phyloP scores from a whole-genome alignment of 2,797 vertebrate species.

The Carduelis carduelis region DNA sequence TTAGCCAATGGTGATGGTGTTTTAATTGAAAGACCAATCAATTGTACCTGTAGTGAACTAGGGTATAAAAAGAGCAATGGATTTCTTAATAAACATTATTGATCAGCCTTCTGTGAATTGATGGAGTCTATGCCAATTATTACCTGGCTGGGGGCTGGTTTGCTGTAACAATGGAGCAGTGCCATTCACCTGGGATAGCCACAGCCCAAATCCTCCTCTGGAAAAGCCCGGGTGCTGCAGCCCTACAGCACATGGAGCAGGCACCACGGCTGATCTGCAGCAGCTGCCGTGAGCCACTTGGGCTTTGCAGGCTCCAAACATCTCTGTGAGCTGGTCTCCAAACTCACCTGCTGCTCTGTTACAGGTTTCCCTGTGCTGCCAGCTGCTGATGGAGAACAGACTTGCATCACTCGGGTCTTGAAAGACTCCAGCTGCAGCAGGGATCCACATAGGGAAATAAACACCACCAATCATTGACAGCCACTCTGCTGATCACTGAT shows the following conservation, averaged over 20 bases:
- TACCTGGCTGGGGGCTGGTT: neutral
- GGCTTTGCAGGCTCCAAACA: neutral
- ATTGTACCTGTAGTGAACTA: neutral
- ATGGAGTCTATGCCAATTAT: neutral
- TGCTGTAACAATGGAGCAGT: neutral
- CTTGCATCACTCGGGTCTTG: constrained; percentile 65
- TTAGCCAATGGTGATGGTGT: neutral
- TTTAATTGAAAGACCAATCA: neutral
- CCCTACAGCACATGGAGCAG: accelerated
- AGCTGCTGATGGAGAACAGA: constrained; percentile 15
- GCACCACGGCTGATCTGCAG: accelerated
- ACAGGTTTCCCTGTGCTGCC: neutral
- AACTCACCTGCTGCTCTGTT: constrained; percentile 74
- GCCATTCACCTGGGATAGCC: neutral
- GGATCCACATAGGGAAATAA: neutral
- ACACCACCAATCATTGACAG: accelerated
- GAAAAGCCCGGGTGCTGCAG: neutral
- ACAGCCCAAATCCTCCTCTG: accelerated
- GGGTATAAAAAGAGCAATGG: neutral
- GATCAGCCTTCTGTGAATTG: neutral
- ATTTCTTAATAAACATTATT: neutral
- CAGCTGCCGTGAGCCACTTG: accelerated
- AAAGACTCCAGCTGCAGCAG: constrained; percentile 74
- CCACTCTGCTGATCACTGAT: accelerated
- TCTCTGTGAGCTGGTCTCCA: accelerated